Evolutionary conservation across 2,797 vertebrate genomes (phyloP), one percentile per base, ranked within the genome.

Genomic region (Pantherophis alleghaniensis): DNA sequence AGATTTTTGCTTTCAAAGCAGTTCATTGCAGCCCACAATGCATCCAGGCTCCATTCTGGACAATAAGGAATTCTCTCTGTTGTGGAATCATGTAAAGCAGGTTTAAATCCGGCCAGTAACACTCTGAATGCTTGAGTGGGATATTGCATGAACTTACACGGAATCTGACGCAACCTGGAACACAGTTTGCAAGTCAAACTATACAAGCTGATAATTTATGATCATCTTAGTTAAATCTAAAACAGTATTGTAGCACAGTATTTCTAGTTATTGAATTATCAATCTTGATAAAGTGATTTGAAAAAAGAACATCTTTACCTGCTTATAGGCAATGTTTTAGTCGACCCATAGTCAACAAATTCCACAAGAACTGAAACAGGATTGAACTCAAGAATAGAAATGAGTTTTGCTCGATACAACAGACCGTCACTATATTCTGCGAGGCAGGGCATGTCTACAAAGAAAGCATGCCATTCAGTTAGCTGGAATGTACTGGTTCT

Each of bases 301-400:
- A 66, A 14, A 89, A 89, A 87, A 55, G 32, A 28, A 9, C 60
- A 93, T 22, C 88, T 56, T 89, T 98, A 99, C 99, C 98, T 99
- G 97, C 94, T 97, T 86, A 95, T 91, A 91, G 98, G 97, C 90
- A 99, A 92, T 61, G 96, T 98, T 96, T 98, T 98, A 5, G 98
- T 98, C 1, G 98, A 99, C 92, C 99, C 99, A 14, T 98, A 99
- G 96, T 99, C 99, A 87, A 99, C 98, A 37, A 99, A 99, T 51
- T 98, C 98, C 91, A 99, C 97, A 91, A 99, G 92, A 94, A 99
- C n/a, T 90, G 42, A 96, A 91, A 98, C 56, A 87, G 99, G 99
- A 56, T 98, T 97, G 87, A 97, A 79, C 88, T 97, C 96, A 96
- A 95, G 95, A 96, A 99, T 42, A 9, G 97, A 97, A 32, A 98